These are phyloP conservation scores for Melinaea menophilus DNA, from an alignment of 2,888 invertebrate species.

Conservation along the genomic window DNA sequence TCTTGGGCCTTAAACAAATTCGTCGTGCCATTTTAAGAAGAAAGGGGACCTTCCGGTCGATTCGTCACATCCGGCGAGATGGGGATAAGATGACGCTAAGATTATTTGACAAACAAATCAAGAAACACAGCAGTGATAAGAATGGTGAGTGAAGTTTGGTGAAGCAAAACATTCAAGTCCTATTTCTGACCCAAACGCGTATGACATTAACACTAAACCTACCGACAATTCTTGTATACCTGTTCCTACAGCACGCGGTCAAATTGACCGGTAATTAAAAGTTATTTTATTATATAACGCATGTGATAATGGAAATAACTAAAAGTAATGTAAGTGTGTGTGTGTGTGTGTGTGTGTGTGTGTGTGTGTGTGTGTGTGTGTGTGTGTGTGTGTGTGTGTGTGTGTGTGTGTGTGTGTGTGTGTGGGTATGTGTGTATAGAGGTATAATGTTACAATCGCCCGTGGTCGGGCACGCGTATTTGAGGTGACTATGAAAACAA, in stretches of 20 bases:
- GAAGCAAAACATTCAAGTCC: too few species aligned
- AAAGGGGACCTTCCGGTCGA: constrained; percentile 68
- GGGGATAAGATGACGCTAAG: constrained; percentile 24
- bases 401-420: neutral
- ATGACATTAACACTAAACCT: too few species aligned
- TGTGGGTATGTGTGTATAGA: constrained; percentile 29
- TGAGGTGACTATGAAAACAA: constrained; percentile 45
- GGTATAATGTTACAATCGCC: constrained; percentile 22
- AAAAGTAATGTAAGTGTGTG: too few species aligned
- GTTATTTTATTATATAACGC: too few species aligned
- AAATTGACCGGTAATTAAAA: too few species aligned
- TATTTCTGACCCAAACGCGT: too few species aligned
- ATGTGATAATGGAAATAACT: too few species aligned
- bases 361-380: constrained; percentile 22
- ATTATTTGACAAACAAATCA: constrained; percentile 40
- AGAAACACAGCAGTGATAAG: neutral
- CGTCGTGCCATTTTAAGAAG: constrained; percentile 70
- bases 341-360: too few species aligned
- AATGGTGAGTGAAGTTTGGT: neutral
- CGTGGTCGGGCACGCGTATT: constrained; percentile 39
- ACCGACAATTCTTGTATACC: too few species aligned
- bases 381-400: neutral
- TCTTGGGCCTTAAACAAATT: constrained; percentile 61
- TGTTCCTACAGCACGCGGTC: too few species aligned
- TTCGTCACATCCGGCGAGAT: constrained; percentile 38